Conservation (phyloP, 1,140 invertebrate genomes). For the Heterodera schachtii region DNA sequence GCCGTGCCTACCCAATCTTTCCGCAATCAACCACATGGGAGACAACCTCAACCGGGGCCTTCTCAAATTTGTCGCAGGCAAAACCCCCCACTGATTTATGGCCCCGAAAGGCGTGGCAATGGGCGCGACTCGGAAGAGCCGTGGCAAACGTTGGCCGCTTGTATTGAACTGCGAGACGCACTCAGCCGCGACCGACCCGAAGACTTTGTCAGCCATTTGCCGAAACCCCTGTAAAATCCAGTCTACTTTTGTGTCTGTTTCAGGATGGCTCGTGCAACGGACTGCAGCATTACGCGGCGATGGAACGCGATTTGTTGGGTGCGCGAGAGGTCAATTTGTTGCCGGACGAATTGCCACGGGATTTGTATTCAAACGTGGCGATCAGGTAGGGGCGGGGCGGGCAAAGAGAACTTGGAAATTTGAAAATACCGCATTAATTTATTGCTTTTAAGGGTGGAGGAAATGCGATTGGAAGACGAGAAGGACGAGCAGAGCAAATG, state of each 20-base stretch:
- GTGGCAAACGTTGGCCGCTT: conserved; percentile 96
- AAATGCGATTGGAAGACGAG: conserved; percentile 77
- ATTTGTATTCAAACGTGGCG: conserved; percentile 89
- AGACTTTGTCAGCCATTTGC: conserved; percentile 80
- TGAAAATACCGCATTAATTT: neutral
- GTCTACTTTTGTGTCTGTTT: neutral
- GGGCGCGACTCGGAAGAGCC: conserved; percentile 84
- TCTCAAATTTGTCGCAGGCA: conserved; percentile 62
- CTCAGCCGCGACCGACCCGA: conserved; percentile 70
- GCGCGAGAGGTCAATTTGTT: conserved; percentile 87
- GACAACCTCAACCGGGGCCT: conserved; percentile 63
- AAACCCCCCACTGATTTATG: too few relatives aligned
- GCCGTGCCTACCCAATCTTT: conserved; percentile 89
- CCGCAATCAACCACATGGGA: conserved; percentile 76
- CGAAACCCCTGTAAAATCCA: conserved; percentile 65
- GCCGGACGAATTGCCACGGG: conserved; percentile 78
- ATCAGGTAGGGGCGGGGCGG: conserved; percentile 72
- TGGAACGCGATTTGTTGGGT: conserved; percentile 87
- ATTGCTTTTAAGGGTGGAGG: conserved; percentile 75
- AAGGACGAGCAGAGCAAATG: conserved; percentile 72
- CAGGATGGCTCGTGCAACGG: conserved; percentile 96
- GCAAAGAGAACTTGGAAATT: too few relatives aligned
- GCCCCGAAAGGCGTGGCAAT: too few relatives aligned
- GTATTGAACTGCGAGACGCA: conserved; percentile 81
- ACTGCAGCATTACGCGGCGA: conserved; percentile 95